These are phyloP conservation scores for Thrips palmi DNA, from an alignment of 1,140 invertebrate genomes.

Conservation along the genomic window DNA sequence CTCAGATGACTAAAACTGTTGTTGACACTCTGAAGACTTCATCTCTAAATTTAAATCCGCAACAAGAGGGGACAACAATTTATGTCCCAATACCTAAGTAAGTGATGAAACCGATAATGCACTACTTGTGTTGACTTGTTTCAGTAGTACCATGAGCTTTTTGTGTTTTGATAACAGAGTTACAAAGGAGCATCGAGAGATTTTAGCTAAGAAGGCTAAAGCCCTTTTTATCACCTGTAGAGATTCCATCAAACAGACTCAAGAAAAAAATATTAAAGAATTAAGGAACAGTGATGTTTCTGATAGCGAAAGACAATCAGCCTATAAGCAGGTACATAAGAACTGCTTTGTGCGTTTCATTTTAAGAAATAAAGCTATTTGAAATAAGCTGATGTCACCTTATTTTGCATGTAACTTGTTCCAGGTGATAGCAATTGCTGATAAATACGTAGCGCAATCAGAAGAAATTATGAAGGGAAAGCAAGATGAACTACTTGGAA, in stretches of 20 bases:
- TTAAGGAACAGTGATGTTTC: neutral
- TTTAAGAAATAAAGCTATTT: too few species aligned
- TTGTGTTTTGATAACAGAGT: constrained; percentile 33
- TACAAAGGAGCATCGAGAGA: constrained; percentile 79
- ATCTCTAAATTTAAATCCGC: constrained; percentile 84
- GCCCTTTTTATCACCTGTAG: constrained; percentile 57
- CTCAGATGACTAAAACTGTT: constrained; percentile 62
- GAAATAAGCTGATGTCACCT: too few species aligned
- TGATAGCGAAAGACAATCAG: too few species aligned
- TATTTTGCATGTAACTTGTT: too few species aligned
- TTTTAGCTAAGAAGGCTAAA: constrained; percentile 73
- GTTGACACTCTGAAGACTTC: constrained; percentile 54
- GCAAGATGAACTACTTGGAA: constrained; percentile 57
- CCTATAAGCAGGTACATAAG: neutral
- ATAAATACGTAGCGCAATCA: constrained; percentile 42
- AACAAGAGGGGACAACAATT: constrained; percentile 80
- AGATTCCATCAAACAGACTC: constrained; percentile 46
- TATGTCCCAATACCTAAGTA: constrained; percentile 79
- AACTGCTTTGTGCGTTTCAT: constrained; percentile 2
- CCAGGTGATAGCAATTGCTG: constrained; percentile 40
- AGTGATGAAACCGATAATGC: constrained; percentile 17
- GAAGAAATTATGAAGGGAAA: constrained; percentile 47
- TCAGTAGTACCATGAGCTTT: constrained; percentile 1
- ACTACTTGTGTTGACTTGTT: constrained; percentile 3
- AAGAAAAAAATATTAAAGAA: constrained; percentile 2